Base-by-base conservation (phyloP, 2,888 invertebrate species). In the Acrocyrtus sp. region DNA sequence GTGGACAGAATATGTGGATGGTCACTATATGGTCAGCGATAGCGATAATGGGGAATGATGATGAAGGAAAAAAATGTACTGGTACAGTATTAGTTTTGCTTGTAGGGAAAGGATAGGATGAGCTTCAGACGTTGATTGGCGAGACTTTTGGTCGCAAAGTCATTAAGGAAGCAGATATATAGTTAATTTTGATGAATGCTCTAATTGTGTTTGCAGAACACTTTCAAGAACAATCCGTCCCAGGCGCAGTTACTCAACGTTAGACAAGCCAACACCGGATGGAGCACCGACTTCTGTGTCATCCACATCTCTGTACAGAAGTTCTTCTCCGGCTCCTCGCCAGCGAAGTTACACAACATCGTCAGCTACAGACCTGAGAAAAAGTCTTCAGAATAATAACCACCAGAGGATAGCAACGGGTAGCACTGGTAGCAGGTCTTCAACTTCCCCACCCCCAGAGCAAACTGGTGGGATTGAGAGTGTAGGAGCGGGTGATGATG, bases 231-330 rank as follows among this genome's bases (percentile, higher is more conserved):
- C 76, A 15, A 68, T 77, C 53, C 78, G 77, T 65, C 79, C 79
- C 47, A 54, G 79, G 70, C 58, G 79, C 45, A 79, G 79, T 53
- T 79, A 79, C 56, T 77, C 79, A 12, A 77, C 74, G 12, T 47
- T 77, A 58, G 79, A 77, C 50, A 75, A 74, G 51, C 74, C 75
- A 27, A 69, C 75, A 12, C 65, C 65, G 47, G 74, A 70, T 56
- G 66, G 47, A 39, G 70, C 58, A 21, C 58, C 57, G 10, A 50
- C 57, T n/a, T 48, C 57, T 1, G 34, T 21, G 6, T 65, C 72
- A 8, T 43, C 68, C 4, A 34, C 56, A 8, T 65, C 65, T 8
- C 34, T 53, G 15, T 72, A 72, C 21, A 45, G 75, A 39, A 72
- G 61, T 41, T 54, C 74, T 34, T 70, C 74, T 8, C 74, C 74